phyloP scores from a whole-genome alignment of 2,888 invertebrate genomes.

The Ectobius pallidus region DNA sequence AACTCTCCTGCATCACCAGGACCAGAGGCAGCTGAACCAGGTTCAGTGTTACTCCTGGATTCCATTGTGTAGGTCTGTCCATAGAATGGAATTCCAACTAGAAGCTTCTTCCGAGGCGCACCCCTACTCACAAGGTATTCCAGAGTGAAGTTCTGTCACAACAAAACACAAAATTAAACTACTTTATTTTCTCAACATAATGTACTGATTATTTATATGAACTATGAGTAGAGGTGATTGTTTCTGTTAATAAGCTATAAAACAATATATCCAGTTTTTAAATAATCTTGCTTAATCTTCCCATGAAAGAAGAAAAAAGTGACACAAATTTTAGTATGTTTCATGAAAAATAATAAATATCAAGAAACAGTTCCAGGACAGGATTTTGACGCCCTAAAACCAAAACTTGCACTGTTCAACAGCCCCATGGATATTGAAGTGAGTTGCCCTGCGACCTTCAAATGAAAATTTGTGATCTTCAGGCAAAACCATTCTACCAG shows the following conservation, averaged over 20 bases:
- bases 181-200: neutral
- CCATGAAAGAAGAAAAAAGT: neutral
- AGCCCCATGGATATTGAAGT: too few species aligned
- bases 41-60: slow-evolving; percentile 49
- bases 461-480: too few species aligned
- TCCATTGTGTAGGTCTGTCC: slow-evolving; percentile 81
- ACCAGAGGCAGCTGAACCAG: slow-evolving; percentile 71
- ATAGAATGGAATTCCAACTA: slow-evolving; percentile 85
- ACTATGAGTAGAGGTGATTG: neutral
- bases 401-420: too few species aligned
- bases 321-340: neutral
- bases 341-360: too few species aligned
- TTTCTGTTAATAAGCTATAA: too few species aligned
- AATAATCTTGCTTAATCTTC: too few species aligned
- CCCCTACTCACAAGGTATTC: slow-evolving; percentile 75
- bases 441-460: too few species aligned
- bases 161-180: slow-evolving; percentile 45
- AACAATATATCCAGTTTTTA: too few species aligned
- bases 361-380: too few species aligned
- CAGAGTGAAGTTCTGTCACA: slow-evolving; percentile 81
- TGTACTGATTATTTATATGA: neutral
- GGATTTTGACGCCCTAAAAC: too few species aligned
- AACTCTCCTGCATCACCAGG: slow-evolving; percentile 82
- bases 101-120: slow-evolving; percentile 76
- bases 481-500: too few species aligned